These are phyloP conservation scores for Catamblyrhynchus diadema DNA, from an alignment of 2,797 vertebrate genomes.

Conservation along the genomic window DNA sequence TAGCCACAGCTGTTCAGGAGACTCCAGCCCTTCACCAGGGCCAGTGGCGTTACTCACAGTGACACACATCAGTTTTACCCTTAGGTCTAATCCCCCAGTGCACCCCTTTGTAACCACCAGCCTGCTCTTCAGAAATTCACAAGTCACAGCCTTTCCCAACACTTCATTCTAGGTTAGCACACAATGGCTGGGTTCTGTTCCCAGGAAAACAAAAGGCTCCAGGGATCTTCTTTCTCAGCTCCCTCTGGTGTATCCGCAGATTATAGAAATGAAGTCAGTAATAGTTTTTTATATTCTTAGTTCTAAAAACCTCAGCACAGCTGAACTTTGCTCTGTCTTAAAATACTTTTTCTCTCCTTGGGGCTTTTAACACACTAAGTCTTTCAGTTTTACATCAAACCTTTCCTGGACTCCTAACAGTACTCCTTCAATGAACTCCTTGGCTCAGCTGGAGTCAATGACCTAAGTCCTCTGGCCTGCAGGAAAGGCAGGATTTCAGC, in stretches of 20 bases:
- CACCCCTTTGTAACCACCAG: neutral
- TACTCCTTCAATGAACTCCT: neutral
- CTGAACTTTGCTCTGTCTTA: neutral
- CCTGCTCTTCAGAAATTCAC: neutral
- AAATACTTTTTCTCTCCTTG: neutral
- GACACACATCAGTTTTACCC: neutral
- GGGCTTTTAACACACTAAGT: neutral
- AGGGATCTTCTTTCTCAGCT: neutral
- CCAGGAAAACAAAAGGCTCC: neutral
- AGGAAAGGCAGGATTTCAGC: neutral
- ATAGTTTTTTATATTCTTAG: neutral
- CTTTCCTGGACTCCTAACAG: neutral
- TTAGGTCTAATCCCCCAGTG: fast-evolving
- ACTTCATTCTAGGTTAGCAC: neutral
- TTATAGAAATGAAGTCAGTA: neutral
- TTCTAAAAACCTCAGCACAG: neutral
- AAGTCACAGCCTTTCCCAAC: neutral
- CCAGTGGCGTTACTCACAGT: fast-evolving
- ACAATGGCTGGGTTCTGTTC: neutral
- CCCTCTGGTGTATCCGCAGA: neutral
- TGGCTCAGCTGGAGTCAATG: neutral
- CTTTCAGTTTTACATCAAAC: neutral
- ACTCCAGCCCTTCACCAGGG: neutral
- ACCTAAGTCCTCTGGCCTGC: constrained; percentile 17
- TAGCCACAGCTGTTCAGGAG: fast-evolving